These are phyloP conservation scores for Antennarius maculatus DNA, from an alignment of 2,797 vertebrate species.

Conservation along the genomic window DNA sequence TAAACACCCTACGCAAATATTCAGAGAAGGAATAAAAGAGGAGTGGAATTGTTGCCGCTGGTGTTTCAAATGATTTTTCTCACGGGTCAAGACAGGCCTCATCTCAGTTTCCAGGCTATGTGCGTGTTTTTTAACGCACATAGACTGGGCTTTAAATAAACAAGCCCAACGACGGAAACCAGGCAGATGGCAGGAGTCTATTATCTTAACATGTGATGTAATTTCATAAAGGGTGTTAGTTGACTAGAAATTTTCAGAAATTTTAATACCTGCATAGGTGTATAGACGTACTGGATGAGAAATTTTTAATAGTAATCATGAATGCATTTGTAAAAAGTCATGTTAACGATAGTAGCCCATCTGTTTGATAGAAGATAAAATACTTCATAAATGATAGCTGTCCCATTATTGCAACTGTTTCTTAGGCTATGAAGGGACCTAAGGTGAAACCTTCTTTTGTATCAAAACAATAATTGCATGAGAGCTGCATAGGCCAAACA, in stretches of 20 bases:
- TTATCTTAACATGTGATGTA: constrained; percentile 40
- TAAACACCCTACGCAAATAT: constrained; percentile 54
- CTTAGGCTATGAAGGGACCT: background rate
- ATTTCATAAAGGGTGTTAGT: constrained; percentile 37
- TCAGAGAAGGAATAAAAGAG: constrained; percentile 46
- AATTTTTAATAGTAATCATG: constrained; percentile 13
- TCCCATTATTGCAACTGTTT: background rate
- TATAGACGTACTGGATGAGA: constrained; percentile 11
- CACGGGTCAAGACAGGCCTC: background rate
- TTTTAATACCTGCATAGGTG: constrained; percentile 10
- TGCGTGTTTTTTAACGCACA: constrained; percentile 40
- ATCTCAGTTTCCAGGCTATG: constrained; percentile 23
- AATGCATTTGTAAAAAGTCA: constrained; percentile 1
- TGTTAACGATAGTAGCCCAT: background rate
- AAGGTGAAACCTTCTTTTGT: background rate
- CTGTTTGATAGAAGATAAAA: background rate
- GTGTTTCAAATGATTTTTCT: constrained; percentile 42
- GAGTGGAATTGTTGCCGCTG: constrained; percentile 20
- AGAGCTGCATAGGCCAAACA: constrained; percentile 14
- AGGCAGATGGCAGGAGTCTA: constrained; percentile 52
- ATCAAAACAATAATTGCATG: constrained; percentile 53
- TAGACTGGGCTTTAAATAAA: constrained; percentile 44
- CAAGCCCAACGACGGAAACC: constrained; percentile 41
- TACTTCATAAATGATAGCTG: background rate
- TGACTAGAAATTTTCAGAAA: constrained; percentile 14